Evolutionary conservation across 2,888 invertebrate species (phyloP), one percentile per base, ranked within the genome.

Genomic region (Dioctria linearis): DNA sequence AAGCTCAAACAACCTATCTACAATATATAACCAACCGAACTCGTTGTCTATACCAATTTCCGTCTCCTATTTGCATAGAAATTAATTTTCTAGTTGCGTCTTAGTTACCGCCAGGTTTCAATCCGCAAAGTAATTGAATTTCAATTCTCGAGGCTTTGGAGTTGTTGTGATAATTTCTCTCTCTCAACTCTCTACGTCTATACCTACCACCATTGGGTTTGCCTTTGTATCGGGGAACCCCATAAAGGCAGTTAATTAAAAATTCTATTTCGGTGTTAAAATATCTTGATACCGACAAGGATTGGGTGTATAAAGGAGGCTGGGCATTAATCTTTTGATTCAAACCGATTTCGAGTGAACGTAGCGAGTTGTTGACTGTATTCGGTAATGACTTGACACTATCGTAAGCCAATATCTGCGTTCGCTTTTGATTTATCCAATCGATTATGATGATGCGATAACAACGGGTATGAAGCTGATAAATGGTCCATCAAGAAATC

Each of bases 21-120:
- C 25, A 25, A 25, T 25, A 25, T 25, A n/a, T 43, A 66, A 1
- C 67, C 63, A 61, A 5, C 67, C 5, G n/a, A 40, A 65, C 37
- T 42, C 4, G 46, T 46, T 51, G 39, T 71, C 71, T 40, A n/a
- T n/a, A 71, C 51, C 71, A 40, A 40, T 54, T 71, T 51, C 46
- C 54, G 76, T 43, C 46, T 76, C 63, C 46, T 76, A 76, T 76
- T 76, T 76, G 76, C 76, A 76, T 76, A 76, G 76, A 76, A 76
- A 76, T 76, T 76, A 76, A 76, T 63, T 76, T 76, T 76, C 76
- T 76, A 76, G 61, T 61, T 61, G 61, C 37, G 46, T 76, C 61
- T 61, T 61, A 46, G 42, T 76, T 61, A 76, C 61, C 76, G 40
- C 71, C 25, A 71, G 54, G 71, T 71, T 46, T 51, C 54, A 51